Percentiles rank a stretch among this genome's conserved stretches.
Evolutionary conservation across 2,888 invertebrate genomes (phyloP).

Genomic region (Zygogramma bicolorata): DNA sequence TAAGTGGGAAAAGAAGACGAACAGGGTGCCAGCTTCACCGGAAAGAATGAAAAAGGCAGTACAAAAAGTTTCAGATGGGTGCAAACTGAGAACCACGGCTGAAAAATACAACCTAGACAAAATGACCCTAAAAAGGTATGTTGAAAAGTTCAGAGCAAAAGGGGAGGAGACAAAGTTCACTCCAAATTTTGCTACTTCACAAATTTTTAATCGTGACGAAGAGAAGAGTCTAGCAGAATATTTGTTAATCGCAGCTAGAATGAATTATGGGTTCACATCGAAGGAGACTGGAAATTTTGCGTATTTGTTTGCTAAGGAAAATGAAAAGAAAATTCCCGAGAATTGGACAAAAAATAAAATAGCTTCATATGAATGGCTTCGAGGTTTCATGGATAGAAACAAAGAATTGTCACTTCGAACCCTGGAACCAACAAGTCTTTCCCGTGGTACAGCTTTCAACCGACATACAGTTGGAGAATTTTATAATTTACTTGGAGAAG

Average conservation of each 20-base stretch:
- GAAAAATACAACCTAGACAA: neutral
- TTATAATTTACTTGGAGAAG: neutral
- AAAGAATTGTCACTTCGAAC: constrained; percentile 23
- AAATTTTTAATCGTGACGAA: neutral
- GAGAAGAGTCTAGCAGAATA: neutral
- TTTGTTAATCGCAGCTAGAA: neutral
- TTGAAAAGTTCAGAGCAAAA: neutral
- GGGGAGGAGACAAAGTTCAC: neutral
- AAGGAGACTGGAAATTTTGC: neutral
- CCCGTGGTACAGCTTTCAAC: constrained; percentile 31
- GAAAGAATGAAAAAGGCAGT: neutral
- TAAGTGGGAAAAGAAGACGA: neutral
- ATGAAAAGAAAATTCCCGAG: constrained; percentile 17
- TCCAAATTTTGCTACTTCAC: neutral
- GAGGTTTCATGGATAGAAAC: neutral
- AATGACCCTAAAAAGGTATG: neutral
- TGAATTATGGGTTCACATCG: constrained; percentile 2
- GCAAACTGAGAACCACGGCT: neutral
- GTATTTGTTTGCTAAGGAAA: constrained; percentile 4
- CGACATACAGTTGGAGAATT: neutral
- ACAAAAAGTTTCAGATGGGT: neutral
- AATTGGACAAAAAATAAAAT: constrained; percentile 29
- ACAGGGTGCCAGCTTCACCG: neutral
- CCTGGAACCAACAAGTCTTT: constrained; percentile 31
- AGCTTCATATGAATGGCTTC: constrained; percentile 37